Conservation (phyloP, 2,888 invertebrate species). For the Dione juno region DNA sequence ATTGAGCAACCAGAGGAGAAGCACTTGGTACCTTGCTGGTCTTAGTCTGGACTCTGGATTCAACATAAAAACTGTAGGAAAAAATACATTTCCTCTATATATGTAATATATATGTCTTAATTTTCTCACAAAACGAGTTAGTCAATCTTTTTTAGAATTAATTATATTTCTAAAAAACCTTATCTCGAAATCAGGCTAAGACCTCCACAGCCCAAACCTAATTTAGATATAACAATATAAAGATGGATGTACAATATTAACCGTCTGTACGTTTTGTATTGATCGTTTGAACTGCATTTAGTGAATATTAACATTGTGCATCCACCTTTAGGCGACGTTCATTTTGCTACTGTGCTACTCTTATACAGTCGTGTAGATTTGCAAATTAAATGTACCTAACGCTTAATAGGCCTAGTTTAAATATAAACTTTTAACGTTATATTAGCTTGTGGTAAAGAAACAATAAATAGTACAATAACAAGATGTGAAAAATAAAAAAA, state of each 20-base stretch:
- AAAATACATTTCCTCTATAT: background rate
- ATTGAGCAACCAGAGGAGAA: conserved; percentile 63
- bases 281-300: conserved; percentile 9
- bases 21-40: conserved; percentile 4
- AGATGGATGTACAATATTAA: conserved; percentile 27
- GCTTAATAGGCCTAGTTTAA: conserved; percentile 32
- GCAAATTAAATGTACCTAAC: conserved; percentile 6
- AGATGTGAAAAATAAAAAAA: conserved; percentile 12
- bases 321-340: conserved; percentile 30
- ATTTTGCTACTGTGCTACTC: conserved; percentile 22
- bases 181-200: background rate
- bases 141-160: no score
- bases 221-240: conserved; percentile 56
- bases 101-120: no score
- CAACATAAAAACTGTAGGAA: background rate
- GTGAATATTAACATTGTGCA: conserved; percentile 27
- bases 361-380: conserved; percentile 27
- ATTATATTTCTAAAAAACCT: background rate
- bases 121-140: no score
- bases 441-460: conserved; percentile 15
- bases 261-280: conserved; percentile 12
- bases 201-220: conserved; percentile 32
- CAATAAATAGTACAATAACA: conserved; percentile 20
- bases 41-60: background rate
- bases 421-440: conserved; percentile 1